Evolutionary conservation across 2,797 vertebrate species (phyloP).

Genomic region (Discoglossus pictus): DNA sequence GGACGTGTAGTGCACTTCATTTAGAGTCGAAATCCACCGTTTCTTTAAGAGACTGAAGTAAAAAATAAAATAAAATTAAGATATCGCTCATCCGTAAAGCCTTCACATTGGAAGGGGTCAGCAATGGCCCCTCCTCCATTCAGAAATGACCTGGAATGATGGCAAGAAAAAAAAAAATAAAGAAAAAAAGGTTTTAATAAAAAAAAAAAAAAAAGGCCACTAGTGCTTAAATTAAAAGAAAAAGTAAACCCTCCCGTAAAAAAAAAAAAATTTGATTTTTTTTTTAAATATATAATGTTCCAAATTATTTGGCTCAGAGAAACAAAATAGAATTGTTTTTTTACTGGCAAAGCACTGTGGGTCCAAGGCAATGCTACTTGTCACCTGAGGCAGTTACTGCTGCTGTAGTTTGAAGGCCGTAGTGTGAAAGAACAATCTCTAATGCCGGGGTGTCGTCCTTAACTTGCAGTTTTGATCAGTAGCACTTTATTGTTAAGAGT

Average conservation of each 20-base stretch:
- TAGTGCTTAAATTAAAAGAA: conserved; percentile 70
- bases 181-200: conserved; percentile 21
- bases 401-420: conserved; percentile 50
- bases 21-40: conserved; percentile 60
- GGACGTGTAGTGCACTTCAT: conserved; percentile 54
- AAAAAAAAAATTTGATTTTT: conserved; percentile 56
- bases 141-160: neutral
- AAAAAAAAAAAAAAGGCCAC: conserved; percentile 77
- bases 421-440: conserved; percentile 18
- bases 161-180: neutral
- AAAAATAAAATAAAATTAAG: too few species aligned
- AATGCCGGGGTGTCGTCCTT: neutral
- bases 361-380: conserved; percentile 79
- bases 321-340: conserved; percentile 65
- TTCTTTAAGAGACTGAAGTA: too few species aligned
- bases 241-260: conserved; percentile 54
- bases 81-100: too few species aligned
- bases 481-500: conserved; percentile 66
- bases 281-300: conserved; percentile 37
- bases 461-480: conserved; percentile 62
- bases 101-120: neutral
- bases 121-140: neutral
- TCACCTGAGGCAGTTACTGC: conserved; percentile 77
- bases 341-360: conserved; percentile 79
- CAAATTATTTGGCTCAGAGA: conserved; percentile 67